Base-by-base conservation (phyloP, 2,113 vertebrate species). In the Apodemus speciosus region DNA sequence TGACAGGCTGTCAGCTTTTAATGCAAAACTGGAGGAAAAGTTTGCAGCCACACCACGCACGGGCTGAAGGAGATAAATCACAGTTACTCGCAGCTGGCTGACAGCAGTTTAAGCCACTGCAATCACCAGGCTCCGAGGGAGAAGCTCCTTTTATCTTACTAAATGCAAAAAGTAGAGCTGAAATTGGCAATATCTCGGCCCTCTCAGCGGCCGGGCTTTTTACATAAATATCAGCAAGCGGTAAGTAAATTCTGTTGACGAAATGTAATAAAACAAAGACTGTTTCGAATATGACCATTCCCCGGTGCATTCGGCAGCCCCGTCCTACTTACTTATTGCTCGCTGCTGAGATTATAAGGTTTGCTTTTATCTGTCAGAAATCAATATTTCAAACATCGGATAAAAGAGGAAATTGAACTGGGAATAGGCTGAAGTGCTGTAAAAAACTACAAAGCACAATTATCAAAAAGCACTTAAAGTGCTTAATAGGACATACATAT, bases 311-410 rank as follows among this genome's bases (percentile, higher is more conserved):
- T 98, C 97, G 94, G 97, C 84, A 97, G 96, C 97, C 97, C 97
- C 96, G 95, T 97, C 97, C 97, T 97, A 98, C 98, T 99, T 98
- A 98, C 99, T 99, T 98, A 98, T 97, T 98, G 98, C 98, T 98
- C 98, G 98, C 98, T 98, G 98, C 98, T 98, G 98, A 99, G 99
- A 99, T 99, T 99, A 99, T 99, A 99, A 99, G 99, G 99, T 99
- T 99, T 99, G 99, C 99, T 99, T 99, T 99, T 99, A 99, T 99
- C 99, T 99, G 99, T 99, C 99, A 99, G 98, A 99, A 99, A 99
- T 99, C 99, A 99, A 99, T 99, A 99, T 99, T 99, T 99, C 99
- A 99, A 99, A 99, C 98, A 99, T 99, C 98, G 98, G 99, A 99
- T 99, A 99, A 99, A 99, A 99, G 99, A 99, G 99, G 98, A 99